Evolutionary conservation across 2,797 vertebrate genomes (phyloP), one percentile per base, ranked within the genome.

Genomic region (Scyliorhinus canicula): DNA sequence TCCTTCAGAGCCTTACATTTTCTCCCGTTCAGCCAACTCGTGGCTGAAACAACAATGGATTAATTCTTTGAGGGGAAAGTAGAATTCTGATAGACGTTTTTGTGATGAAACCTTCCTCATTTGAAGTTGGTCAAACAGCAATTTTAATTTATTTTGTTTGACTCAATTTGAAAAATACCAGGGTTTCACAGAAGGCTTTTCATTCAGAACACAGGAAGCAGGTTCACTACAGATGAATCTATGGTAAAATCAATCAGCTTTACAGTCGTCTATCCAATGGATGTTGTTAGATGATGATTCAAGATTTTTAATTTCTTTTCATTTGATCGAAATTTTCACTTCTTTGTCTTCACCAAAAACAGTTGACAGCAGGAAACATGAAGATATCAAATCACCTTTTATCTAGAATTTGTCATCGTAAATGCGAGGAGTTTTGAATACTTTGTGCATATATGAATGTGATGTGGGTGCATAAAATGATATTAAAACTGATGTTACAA

Each of bases 141-240:
- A 6, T 24, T 90, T n/a, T 90, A 63, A 90, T n/a, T 60, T 60
- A 6, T 52, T 60, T 7, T 24, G 14, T 21, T n/a, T 40, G 35
- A 35, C 7, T 57, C 31, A 60, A 57, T 90, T 63, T 24, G 7
- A 82, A 90, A 57, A 90, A 90, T n/a, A 24, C 16, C 19, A 60
- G 7, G 31, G 5, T 63, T n/a, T 90, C n/a, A 63, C 16, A 40
- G n/a, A 40, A 63, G 86, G 16, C n/a, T 21, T 3, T 90, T 47
- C 86, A 90, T 90, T 63, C 28, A 63, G 57, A 90, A 90, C 19
- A 24, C n/a, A 90, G 55, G 57, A 90, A 90, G 86, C 40, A 90
- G 8, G 26, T 44, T 40, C n/a, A 91, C 11, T 63, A 65, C 4
- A 63, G 40, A 28, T 63, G 8, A 40, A 91, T 44, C 88, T 44